Evolutionary conservation across 2,888 invertebrate species (phyloP).

Genomic region (Osedax frankpressi): DNA sequence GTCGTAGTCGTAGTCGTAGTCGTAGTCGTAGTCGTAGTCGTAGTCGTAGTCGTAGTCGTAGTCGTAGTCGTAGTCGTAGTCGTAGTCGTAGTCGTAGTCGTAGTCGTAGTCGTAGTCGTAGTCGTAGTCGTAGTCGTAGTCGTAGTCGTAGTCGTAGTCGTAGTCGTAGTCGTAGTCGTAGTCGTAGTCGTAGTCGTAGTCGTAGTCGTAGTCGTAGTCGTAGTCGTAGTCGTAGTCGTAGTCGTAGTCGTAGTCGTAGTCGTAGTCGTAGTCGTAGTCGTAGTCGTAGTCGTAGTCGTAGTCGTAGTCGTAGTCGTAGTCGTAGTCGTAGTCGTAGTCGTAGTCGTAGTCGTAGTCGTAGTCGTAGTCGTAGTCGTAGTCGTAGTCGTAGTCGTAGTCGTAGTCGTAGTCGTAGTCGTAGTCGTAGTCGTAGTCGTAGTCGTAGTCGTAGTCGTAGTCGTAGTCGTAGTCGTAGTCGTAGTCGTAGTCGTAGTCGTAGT

Average conservation of each 20-base stretch:
- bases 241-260: conserved; percentile 23
- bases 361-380: conserved; percentile 16
- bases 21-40: no score
- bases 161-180: conserved; percentile 18
- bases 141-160: conserved; percentile 21
- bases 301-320: conserved; percentile 23
- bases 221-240: conserved; percentile 22
- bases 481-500: not conserved
- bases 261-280: conserved; percentile 21
- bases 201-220: conserved; percentile 30
- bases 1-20: no score
- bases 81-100: conserved; percentile 23
- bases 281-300: conserved; percentile 22
- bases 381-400: not conserved
- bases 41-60: not conserved
- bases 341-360: conserved; percentile 23
- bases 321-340: conserved; percentile 22
- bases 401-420: not conserved
- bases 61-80: conserved; percentile 22
- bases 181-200: conserved; percentile 14
- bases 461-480: conserved; percentile 8
- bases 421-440: conserved; percentile 22
- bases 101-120: conserved; percentile 23
- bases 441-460: conserved; percentile 19
- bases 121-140: conserved; percentile 22